A percentile compares a stretch with the other conserved stretches of the same genome.
Conservation (phyloP, 2,113 vertebrate species). For the Rhynchopsitta pachyrhyncha region DNA sequence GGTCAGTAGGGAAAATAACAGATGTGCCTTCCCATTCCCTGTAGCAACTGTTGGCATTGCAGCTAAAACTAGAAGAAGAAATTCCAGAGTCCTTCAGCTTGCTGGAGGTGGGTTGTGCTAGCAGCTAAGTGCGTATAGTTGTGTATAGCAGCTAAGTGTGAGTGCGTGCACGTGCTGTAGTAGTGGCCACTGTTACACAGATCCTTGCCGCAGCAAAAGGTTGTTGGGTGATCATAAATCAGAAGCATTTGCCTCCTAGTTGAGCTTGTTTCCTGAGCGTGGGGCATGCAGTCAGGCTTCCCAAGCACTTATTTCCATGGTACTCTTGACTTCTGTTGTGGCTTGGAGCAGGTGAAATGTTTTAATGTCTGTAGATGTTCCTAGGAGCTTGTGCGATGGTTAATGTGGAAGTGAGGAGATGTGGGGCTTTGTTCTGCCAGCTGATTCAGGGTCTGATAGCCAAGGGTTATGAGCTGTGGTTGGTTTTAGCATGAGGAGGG, state of each 20-base stretch:
- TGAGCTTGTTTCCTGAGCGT: neutral
- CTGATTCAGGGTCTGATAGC: neutral
- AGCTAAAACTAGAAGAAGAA: neutral
- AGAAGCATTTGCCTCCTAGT: neutral
- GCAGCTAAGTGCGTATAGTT: neutral
- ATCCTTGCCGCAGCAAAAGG: accelerated
- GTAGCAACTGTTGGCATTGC: neutral
- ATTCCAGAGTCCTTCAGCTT: neutral
- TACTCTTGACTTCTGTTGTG: neutral
- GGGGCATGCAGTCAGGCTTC: neutral
- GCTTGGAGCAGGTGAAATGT: neutral
- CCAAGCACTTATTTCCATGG: accelerated
- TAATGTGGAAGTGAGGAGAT: accelerated
- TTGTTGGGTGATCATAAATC: neutral
- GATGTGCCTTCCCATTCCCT: neutral
- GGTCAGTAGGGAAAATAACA: neutral
- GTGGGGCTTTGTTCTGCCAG: neutral
- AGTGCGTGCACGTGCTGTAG: neutral
- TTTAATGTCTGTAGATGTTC: neutral
- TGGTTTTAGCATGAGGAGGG: neutral
- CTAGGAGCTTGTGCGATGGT: neutral
- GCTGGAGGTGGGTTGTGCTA: neutral
- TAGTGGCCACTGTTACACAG: accelerated
- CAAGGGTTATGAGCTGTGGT: neutral
- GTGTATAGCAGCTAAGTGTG: neutral